phyloP scores from a whole-genome alignment of 2,797 vertebrate species.

The Etheostoma perlongum region DNA sequence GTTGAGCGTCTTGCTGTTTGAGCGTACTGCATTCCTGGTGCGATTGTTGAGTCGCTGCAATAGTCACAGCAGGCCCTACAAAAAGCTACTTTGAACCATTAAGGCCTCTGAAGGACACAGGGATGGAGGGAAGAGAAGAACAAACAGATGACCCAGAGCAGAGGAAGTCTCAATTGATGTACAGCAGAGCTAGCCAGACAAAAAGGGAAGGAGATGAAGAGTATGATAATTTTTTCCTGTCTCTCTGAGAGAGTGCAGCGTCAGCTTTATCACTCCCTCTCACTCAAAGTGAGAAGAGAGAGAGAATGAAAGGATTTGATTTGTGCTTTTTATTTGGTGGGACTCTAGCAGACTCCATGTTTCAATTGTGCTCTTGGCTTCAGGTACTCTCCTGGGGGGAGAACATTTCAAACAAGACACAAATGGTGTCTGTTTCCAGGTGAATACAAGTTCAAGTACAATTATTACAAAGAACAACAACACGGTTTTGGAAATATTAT shows the following conservation, averaged over 20 bases:
- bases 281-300: neutral
- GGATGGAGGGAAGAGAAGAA: neutral
- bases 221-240: neutral
- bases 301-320: neutral
- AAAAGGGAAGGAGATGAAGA: neutral
- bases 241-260: neutral
- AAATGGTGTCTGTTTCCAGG: no score
- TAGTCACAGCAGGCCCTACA: neutral
- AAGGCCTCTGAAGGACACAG: neutral
- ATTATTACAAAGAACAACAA: no score
- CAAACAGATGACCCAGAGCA: neutral
- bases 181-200: neutral
- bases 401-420: no score
- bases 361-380: no score
- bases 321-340: neutral
- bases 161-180: neutral
- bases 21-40: neutral
- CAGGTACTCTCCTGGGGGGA: no score
- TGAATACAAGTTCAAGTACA: no score
- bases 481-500: no score
- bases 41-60: neutral
- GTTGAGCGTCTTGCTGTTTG: neutral
- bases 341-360: no score
- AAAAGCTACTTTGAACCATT: neutral
- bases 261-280: conserved; percentile 11